A percentile compares a stretch with the other conserved stretches of the same genome.
Conservation (phyloP, 2,797 vertebrate species). For the Myotis vivesi region DNA sequence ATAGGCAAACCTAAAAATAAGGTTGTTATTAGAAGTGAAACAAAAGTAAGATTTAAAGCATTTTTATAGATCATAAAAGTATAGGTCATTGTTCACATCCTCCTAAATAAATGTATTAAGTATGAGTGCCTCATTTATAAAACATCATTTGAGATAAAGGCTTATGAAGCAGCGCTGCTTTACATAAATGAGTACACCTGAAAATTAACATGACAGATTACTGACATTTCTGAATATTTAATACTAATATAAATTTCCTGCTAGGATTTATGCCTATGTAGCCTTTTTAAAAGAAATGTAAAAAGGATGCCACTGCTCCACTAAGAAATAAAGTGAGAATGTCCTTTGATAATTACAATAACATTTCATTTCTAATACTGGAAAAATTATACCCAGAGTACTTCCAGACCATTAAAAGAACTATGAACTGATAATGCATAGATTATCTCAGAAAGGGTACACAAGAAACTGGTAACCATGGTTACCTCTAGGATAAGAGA, state of each 20-base stretch:
- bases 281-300: constrained; percentile 6
- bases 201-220: constrained; percentile 43
- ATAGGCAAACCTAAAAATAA: constrained; percentile 4
- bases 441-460: constrained; percentile 19
- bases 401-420: constrained; percentile 14
- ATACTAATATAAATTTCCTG: constrained; percentile 10
- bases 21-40: constrained; percentile 10
- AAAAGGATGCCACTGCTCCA: background rate
- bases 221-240: constrained; percentile 31
- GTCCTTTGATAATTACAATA: constrained; percentile 28
- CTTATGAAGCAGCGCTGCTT: constrained; percentile 17
- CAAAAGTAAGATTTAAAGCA: background rate
- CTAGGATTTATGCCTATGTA: constrained; percentile 20
- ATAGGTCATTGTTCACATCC: background rate
- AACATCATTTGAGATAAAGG: constrained; percentile 2
- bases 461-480: constrained; percentile 41
- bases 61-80: background rate
- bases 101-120: background rate
- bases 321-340: background rate
- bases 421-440: constrained; percentile 1
- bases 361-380: constrained; percentile 33
- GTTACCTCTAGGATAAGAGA: background rate
- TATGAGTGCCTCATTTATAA: constrained; percentile 16
- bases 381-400: constrained; percentile 37
- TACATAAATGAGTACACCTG: constrained; percentile 6